Percentiles rank a stretch among this genome's conserved stretches.
Evolutionary conservation across 2,797 vertebrate genomes (phyloP).

Genomic region (Sternotherus odoratus): DNA sequence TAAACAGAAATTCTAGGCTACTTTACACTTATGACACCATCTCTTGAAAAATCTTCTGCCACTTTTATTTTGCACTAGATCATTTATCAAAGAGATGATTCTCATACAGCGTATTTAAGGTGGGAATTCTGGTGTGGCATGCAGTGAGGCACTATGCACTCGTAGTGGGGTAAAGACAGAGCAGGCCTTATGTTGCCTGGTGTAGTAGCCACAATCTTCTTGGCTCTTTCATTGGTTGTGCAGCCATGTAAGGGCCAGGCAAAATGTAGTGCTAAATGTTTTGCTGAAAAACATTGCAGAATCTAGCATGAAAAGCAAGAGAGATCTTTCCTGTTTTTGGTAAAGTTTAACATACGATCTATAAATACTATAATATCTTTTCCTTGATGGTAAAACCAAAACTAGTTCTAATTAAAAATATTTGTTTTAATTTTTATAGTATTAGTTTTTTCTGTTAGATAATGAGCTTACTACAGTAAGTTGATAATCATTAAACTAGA

Average conservation of each 20-base stretch:
- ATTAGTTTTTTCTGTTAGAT: background rate
- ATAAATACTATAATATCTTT: background rate
- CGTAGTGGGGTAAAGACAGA: background rate
- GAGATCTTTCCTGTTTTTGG: background rate
- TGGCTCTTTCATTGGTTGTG: fast-evolving
- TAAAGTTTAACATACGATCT: background rate
- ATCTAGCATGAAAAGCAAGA: background rate
- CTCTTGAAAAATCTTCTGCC: too few species aligned
- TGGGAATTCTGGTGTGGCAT: too few species aligned
- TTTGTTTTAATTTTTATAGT: background rate
- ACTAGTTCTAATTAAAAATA: background rate
- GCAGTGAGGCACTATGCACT: background rate
- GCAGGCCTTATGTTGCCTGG: background rate
- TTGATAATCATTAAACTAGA: background rate
- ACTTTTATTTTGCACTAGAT: too few species aligned
- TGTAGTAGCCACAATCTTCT: background rate
- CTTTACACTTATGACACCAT: too few species aligned
- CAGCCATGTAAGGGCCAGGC: background rate
- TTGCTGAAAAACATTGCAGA: background rate
- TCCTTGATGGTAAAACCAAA: background rate
- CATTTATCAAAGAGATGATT: too few species aligned
- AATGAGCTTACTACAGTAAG: background rate
- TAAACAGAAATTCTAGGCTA: too few species aligned
- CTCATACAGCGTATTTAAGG: too few species aligned
- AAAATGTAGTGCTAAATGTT: background rate